Evolutionary conservation across 64 coral and sea anemone species (phyloP).

Genomic region (Catalaphyllia jardinei): DNA sequence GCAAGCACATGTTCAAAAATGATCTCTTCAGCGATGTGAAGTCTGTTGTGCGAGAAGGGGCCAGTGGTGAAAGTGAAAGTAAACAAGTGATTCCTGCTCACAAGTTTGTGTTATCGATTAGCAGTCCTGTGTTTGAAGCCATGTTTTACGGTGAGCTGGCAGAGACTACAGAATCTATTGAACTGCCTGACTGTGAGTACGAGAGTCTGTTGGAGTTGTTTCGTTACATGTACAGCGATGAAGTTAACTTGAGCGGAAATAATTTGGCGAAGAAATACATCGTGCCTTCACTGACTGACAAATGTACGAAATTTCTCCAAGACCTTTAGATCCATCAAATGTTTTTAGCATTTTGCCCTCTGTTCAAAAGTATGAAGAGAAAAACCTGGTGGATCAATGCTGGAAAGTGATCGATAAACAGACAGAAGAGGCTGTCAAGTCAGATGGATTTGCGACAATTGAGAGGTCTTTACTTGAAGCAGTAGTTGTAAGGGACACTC

Average conservation of each 20-base stretch:
- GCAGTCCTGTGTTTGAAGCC: too few species aligned
- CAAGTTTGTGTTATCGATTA: constrained; percentile 7
- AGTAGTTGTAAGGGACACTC: neutral
- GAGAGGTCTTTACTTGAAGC: constrained; percentile 24
- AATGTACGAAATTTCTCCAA: neutral
- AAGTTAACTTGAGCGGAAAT: too few species aligned
- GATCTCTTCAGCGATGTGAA: constrained; percentile 32
- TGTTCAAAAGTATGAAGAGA: neutral
- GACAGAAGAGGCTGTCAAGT: neutral
- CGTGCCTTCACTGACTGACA: neutral
- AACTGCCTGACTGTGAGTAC: too few species aligned
- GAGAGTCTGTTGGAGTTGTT: too few species aligned
- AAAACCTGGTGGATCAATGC: neutral
- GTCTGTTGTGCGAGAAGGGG: neutral
- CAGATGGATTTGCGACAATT: constrained; percentile 23
- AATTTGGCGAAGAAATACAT: too few species aligned
- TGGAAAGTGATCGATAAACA: constrained; percentile 1
- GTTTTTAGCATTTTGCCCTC: neutral
- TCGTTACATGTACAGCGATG: too few species aligned
- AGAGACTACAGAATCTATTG: too few species aligned
- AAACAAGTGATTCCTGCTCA: constrained; percentile 35
- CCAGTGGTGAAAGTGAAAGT: neutral
- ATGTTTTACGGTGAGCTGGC: too few species aligned
- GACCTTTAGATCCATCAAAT: neutral
- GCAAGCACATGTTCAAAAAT: constrained; percentile 9